Conservation (phyloP, 2,888 invertebrate species). For the Leptinotarsa peninsularis region DNA sequence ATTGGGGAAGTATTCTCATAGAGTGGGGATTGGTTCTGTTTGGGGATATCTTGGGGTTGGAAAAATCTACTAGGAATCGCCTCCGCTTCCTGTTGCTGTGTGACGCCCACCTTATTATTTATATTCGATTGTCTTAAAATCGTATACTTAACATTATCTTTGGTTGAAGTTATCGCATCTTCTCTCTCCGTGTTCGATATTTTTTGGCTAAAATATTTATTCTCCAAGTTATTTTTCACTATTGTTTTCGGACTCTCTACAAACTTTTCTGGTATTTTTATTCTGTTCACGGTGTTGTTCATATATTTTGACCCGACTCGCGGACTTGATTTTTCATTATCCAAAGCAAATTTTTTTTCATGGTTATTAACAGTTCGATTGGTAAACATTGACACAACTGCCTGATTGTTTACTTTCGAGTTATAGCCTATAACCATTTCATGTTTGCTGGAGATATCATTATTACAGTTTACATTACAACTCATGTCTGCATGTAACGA, state of each 20-base stretch:
- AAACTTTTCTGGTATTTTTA: constrained; percentile 65
- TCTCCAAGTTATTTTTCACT: constrained; percentile 21
- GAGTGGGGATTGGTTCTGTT: background rate
- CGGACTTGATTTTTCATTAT: background rate
- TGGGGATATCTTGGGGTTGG: constrained; percentile 11
- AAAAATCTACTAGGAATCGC: constrained; percentile 24
- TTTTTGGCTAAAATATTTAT: constrained; percentile 40
- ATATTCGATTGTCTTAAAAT: no score
- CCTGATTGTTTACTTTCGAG: constrained; percentile 30
- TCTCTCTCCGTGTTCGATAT: constrained; percentile 18
- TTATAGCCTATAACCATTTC: constrained; percentile 16
- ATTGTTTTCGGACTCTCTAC: constrained; percentile 43
- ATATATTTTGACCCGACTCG: constrained; percentile 28
- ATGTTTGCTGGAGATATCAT: constrained; percentile 26
- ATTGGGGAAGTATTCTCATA: constrained; percentile 55
- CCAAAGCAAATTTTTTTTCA: constrained; percentile 62
- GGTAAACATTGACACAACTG: constrained; percentile 59
- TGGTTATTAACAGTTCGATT: constrained; percentile 61
- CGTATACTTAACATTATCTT: background rate
- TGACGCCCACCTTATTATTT: background rate
- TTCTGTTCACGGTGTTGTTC: constrained; percentile 61
- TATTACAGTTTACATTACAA: constrained; percentile 11
- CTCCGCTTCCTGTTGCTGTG: background rate
- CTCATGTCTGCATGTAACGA: background rate
- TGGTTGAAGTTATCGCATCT: background rate